Base-by-base conservation (phyloP, 2,113 vertebrate species). In the Burhinus bistriatus region DNA sequence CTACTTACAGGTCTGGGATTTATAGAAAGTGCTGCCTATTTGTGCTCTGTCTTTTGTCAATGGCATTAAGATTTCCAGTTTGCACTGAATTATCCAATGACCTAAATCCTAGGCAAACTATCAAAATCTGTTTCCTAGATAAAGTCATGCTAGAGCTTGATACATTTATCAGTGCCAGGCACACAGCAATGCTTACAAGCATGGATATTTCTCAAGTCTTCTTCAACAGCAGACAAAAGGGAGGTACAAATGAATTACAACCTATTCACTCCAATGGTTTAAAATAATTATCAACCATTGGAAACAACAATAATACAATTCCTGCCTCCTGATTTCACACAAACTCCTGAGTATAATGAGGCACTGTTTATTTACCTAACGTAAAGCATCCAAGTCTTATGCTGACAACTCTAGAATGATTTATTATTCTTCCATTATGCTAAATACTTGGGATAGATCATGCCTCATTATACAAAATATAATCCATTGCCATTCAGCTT, bases 1-100 rank as follows among this genome's bases (percentile, higher is more conserved):
- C 94, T 95, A 89, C 97, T 97, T 91, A 93, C 38, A 82, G 92
- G 77, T 81, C 77, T 44, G 80, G 94, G 96, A 96, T 98, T 98
- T 96, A 97, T 84, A 83, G 93, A 89, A 96, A 92, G 83, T 79
- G 95, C 93, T 79, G 45, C 90, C 89, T 96, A 82, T 97, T 95
- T 98, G 87, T 94, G 97, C 94, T 97, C 86, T 73, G 52, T 83
- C 96, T 96, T 97, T 97, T 98, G 97, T 98, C 97, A 97, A 96
- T 87, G 96, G 96, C 82, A 90, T 97, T 96, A 97, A 95, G 84
- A 97, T 96, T 96, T 96, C 95, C 96, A 85, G 89, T 97, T 97
- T 96, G 95, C 79, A 93, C 27, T 75, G 97, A 97, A 98, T 98
- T 97, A 98, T 97, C 97, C 96, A 94, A 93, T 97, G 98, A 98